Evolutionary conservation across 1,140 invertebrate genomes (phyloP).

Genomic region (Mya arenaria): DNA sequence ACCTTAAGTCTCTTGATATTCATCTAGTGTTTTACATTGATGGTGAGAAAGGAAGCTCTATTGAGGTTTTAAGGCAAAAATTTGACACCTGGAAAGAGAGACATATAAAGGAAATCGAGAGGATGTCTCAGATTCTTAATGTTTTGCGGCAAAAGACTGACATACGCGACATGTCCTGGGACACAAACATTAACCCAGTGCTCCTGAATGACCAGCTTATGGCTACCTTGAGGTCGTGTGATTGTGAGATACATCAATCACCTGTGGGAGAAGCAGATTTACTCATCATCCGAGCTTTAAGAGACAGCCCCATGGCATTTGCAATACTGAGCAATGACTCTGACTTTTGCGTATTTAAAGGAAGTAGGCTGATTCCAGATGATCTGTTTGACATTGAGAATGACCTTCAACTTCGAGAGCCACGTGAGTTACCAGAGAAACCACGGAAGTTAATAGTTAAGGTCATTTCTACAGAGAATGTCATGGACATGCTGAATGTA

Average conservation of each 20-base stretch:
- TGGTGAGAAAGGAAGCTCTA: slow-evolving; percentile 72
- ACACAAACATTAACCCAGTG: slow-evolving; percentile 66
- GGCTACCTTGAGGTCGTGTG: slow-evolving; percentile 66
- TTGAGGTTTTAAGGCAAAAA: slow-evolving; percentile 66
- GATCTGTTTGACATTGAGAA: slow-evolving; percentile 75
- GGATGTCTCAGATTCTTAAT: slow-evolving; percentile 64
- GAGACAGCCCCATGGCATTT: slow-evolving; percentile 69
- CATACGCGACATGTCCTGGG: slow-evolving; percentile 60
- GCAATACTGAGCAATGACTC: slow-evolving; percentile 78
- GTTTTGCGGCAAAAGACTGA: slow-evolving; percentile 63
- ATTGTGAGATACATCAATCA: slow-evolving; percentile 70
- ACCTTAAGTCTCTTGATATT: slow-evolving; percentile 70
- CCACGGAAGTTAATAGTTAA: slow-evolving; percentile 69
- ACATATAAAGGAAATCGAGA: slow-evolving; percentile 65
- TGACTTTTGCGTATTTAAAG: slow-evolving; percentile 77
- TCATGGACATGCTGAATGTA: slow-evolving; percentile 71
- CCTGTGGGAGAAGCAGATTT: slow-evolving; percentile 74
- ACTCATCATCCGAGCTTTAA: slow-evolving; percentile 70
- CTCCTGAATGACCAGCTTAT: slow-evolving; percentile 71
- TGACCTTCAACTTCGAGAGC: slow-evolving; percentile 67
- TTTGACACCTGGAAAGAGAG: slow-evolving; percentile 72
- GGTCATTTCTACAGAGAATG: slow-evolving; percentile 66
- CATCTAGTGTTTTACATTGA: slow-evolving; percentile 74
- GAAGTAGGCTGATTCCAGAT: too few species aligned
- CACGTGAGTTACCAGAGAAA: slow-evolving; percentile 63